phyloP scores from a whole-genome alignment of 2,113 vertebrate species.

The Crotophaga sulcirostris region DNA sequence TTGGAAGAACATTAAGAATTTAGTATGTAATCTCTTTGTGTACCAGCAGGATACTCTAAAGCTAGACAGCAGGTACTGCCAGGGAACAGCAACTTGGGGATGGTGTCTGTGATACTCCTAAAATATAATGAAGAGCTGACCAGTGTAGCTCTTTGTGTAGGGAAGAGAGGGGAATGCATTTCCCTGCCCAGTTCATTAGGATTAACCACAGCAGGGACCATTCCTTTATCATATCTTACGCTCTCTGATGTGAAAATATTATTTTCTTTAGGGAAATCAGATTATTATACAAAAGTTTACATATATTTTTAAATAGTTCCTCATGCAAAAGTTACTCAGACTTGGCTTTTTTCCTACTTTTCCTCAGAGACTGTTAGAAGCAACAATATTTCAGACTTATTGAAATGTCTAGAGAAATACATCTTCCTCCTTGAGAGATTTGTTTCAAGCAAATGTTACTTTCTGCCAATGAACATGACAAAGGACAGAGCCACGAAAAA shows the following conservation, averaged over 20 bases:
- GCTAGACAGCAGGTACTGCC: neutral
- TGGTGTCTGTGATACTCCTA: neutral
- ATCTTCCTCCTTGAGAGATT: neutral
- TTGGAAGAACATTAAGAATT: neutral
- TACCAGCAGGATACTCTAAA: neutral
- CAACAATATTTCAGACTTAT: neutral
- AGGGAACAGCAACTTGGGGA: neutral
- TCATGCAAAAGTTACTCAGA: neutral
- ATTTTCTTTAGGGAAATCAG: neutral
- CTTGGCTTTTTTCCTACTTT: neutral
- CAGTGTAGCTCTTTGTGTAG: neutral
- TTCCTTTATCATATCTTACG: neutral
- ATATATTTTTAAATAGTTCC: neutral
- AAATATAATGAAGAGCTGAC: neutral
- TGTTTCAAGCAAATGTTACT: neutral
- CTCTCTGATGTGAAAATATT: neutral
- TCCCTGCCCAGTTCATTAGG: neutral
- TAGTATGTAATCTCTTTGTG: neutral
- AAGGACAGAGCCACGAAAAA: slow-evolving; percentile 23
- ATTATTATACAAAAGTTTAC: neutral
- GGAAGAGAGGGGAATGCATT: neutral
- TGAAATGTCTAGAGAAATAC: neutral
- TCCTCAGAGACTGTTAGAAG: neutral
- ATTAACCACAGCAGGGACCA: neutral
- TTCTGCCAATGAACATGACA: neutral